Evolutionary conservation across 2,888 invertebrate species (phyloP).

Genomic region (Dryomyza anilis): DNA sequence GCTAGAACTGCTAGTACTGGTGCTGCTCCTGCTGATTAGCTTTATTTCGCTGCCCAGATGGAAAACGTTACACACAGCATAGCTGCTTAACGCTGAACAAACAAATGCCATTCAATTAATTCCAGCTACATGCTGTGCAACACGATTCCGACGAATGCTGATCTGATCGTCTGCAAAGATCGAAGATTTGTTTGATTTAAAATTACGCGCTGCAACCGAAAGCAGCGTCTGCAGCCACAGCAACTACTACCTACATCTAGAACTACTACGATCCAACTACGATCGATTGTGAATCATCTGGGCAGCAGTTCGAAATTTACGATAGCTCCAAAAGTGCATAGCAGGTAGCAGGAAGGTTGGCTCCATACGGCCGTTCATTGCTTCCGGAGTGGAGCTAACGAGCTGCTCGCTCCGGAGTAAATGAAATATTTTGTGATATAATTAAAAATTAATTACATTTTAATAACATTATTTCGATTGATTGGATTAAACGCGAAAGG

Average conservation of each 20-base stretch:
- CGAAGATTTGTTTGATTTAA: constrained; percentile 1
- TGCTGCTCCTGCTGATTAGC: not conserved
- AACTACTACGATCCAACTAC: too few relatives aligned
- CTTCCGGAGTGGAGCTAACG: not conserved
- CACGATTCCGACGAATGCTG: not conserved
- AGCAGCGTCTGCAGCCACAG: not conserved
- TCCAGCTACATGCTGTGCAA: constrained; percentile 9
- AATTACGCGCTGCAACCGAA: not conserved
- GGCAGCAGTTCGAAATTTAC: too few relatives aligned
- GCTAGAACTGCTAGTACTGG: not conserved
- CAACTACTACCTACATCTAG: not conserved
- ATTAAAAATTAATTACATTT: constrained; percentile 19
- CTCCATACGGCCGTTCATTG: not conserved
- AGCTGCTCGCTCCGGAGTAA: not conserved
- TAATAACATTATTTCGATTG: constrained; percentile 11
- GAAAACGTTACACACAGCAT: not conserved
- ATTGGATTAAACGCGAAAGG: not conserved
- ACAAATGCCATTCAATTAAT: constrained; percentile 26
- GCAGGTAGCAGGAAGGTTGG: not conserved
- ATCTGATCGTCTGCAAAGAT: not conserved
- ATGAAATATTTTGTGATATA: constrained; percentile 14
- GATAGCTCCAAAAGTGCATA: not conserved
- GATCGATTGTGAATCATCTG: too few relatives aligned
- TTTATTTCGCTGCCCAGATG: not conserved
- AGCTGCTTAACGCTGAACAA: not conserved